Conservation (phyloP, 2,797 vertebrate genomes). For the Sparus aurata region DNA sequence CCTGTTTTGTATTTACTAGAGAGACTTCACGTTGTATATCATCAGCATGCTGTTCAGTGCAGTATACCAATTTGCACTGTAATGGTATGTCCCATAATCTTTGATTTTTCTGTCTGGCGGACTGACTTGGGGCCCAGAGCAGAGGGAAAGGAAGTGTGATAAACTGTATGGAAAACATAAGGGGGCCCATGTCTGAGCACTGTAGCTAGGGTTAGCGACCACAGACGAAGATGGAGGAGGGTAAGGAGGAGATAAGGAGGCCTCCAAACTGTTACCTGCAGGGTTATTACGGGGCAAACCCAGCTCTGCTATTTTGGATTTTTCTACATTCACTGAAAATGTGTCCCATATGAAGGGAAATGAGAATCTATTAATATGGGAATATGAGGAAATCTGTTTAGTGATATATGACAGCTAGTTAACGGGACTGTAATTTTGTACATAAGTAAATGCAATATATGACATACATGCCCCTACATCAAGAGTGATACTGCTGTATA, state of each 20-base stretch:
- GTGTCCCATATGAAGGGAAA: background rate
- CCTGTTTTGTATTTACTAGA: slow-evolving; percentile 45
- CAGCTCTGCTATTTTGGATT: slow-evolving; percentile 13
- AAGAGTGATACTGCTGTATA: no score
- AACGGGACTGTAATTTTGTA: background rate
- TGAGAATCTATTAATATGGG: background rate
- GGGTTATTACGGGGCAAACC: slow-evolving; percentile 12
- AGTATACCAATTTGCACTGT: slow-evolving; percentile 52
- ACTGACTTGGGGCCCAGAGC: slow-evolving; percentile 51
- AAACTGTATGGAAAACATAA: slow-evolving; percentile 72
- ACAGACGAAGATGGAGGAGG: slow-evolving; percentile 64
- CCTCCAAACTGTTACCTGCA: slow-evolving; percentile 32
- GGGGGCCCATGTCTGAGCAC: slow-evolving; percentile 55
- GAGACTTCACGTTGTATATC: slow-evolving; percentile 49
- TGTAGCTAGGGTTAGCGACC: slow-evolving; percentile 62
- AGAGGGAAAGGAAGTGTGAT: slow-evolving; percentile 75
- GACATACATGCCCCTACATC: no score
- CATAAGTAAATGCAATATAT: no score
- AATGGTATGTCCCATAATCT: slow-evolving; percentile 58
- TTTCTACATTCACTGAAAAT: background rate
- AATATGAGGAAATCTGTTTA: background rate
- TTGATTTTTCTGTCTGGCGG: slow-evolving; percentile 71
- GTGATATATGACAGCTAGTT: background rate
- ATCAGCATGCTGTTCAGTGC: slow-evolving; percentile 35
- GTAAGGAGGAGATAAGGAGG: slow-evolving; percentile 62